Percentiles rank a stretch among this genome's conserved stretches.
Conservation (phyloP, 2,797 vertebrate species). For the Petrocephalus schoutedeni region DNA sequence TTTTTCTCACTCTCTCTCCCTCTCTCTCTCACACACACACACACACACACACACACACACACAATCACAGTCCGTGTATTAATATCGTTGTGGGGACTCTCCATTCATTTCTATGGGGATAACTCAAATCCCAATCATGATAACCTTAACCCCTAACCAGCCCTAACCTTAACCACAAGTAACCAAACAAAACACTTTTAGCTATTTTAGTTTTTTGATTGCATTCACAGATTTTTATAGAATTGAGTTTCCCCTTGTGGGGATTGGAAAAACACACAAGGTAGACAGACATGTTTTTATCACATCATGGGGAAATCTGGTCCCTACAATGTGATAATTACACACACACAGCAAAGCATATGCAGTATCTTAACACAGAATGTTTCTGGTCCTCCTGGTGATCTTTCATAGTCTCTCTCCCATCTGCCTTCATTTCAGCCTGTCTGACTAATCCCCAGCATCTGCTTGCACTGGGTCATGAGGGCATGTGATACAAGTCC, state of each 20-base stretch:
- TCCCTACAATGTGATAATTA: not conserved
- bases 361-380: not conserved
- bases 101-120: not conserved
- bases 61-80: not conserved
- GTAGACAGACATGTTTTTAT: not conserved
- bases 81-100: not conserved
- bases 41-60: not conserved
- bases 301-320: not conserved
- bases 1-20: not conserved
- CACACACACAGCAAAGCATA: not conserved
- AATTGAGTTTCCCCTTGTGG: not conserved
- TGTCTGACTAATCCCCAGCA: not conserved
- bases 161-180: not conserved
- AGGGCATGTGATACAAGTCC: not conserved
- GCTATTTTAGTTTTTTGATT: not conserved
- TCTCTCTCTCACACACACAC: not conserved
- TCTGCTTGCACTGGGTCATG: not conserved
- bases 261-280: not conserved
- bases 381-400: not conserved
- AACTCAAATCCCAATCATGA: not conserved
- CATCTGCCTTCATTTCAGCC: not conserved
- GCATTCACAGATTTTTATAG: not conserved
- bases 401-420: not conserved
- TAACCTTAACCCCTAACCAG: not conserved
- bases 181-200: not conserved